Base-by-base conservation (phyloP, 2,888 invertebrate species). In the Petrophora chlorosata region DNA sequence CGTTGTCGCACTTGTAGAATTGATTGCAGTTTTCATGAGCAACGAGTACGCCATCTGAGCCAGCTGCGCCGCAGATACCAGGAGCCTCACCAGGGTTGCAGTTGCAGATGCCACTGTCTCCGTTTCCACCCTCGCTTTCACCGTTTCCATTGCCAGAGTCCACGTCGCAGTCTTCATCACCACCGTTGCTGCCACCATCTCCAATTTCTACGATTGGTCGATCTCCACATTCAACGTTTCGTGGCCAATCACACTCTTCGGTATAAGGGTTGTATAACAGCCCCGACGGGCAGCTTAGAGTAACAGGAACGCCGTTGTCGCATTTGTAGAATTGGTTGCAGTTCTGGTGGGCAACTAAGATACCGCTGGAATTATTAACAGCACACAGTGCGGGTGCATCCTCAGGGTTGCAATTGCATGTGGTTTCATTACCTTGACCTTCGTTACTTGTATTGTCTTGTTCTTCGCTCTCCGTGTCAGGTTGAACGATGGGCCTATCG, bases 271-370 rank as follows among this genome's bases (percentile, higher is more conserved):
- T 72, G 41, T 67, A 79, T 0, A 72, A 25, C 1, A 76, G 64
- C 12, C 39, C 55, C 5, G 17, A 17, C 2, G 53, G 53, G 34
- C 79, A 79, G 3, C 25, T 44, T 0, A 63, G n/a, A 0, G 58
- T 53, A 0, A 76, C 63, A 0, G 76, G 71, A 7, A 14, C 32
- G 0, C 78, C 74, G 1, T 60, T 25, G 5, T 34, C 44, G 8
- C 79, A 79, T 15, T 63, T 59, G 52, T 76, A 79, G 57, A 71
- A 79, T 38, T 73, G 60, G 39, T 73, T 71, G 45, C 79, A 79
- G 38, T 70, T 65, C 49, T 76, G 69, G 15, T 77, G 70, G 17
- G 73, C 74, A 0, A 78, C 56, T 0, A 74, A 53, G 2, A 59
- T 28, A 5, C 71, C 65, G 0, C 70, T 69, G 0, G 73, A 71